Conservation (phyloP, 2,888 invertebrate species). For the Abrostola triplasia region DNA sequence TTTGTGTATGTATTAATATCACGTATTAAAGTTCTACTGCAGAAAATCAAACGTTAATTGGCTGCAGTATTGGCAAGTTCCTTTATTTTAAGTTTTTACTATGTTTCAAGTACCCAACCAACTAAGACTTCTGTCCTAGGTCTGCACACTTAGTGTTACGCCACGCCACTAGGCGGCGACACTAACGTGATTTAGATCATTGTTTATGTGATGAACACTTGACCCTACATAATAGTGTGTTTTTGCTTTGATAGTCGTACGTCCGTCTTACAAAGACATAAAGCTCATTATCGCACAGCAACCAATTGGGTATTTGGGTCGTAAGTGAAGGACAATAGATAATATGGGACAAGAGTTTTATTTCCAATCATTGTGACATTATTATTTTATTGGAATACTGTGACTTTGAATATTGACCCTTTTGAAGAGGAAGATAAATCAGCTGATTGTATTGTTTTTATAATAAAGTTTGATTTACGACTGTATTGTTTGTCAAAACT, state of each 20-base stretch:
- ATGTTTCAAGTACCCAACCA: background rate
- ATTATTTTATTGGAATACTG: conserved; percentile 17
- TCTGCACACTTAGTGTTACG: conserved; percentile 20
- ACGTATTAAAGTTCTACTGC: too few species aligned
- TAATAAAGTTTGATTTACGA: background rate
- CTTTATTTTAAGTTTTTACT: too few species aligned
- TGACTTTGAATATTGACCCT: conserved; percentile 19
- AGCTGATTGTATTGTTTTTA: background rate
- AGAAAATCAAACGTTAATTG: too few species aligned
- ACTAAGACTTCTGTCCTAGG: conserved; percentile 9
- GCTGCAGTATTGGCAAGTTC: too few species aligned
- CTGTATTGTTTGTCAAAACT: background rate
- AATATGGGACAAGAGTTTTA: conserved; percentile 46
- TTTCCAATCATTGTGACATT: conserved; percentile 51
- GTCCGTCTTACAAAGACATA: conserved; percentile 23
- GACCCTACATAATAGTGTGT: conserved; percentile 49
- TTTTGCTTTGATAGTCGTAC: conserved; percentile 21
- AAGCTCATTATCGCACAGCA: conserved; percentile 18
- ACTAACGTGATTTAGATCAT: conserved; percentile 64
- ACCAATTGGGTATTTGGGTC: conserved; percentile 49
- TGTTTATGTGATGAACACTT: conserved; percentile 63
- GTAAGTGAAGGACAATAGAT: conserved; percentile 50
- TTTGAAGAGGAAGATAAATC: conserved; percentile 1
- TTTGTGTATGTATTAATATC: too few species aligned
- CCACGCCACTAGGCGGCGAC: conserved; percentile 49